Evolutionary conservation across 2,113 vertebrate genomes (phyloP).

Genomic region (Delphinus delphis): DNA sequence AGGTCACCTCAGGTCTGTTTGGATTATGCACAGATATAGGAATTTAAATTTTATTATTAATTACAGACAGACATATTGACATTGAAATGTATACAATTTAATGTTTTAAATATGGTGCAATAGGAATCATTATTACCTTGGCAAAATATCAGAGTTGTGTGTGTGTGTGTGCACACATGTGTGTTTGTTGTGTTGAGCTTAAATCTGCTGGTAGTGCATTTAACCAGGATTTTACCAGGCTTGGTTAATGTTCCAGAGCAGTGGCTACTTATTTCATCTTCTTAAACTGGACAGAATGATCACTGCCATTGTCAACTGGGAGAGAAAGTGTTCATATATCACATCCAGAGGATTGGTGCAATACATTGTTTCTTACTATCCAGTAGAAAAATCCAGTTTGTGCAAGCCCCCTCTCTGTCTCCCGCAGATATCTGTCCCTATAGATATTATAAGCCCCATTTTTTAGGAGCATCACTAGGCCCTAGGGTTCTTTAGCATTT

Average conservation of each 20-base stretch:
- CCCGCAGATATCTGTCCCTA: neutral
- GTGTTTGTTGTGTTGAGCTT: neutral
- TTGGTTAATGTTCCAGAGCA: neutral
- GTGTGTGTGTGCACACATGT: neutral
- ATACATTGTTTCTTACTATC: neutral
- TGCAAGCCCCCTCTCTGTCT: neutral
- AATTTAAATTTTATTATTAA: slow-evolving; percentile 29
- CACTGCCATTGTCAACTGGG: neutral
- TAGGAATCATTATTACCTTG: neutral
- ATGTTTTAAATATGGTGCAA: slow-evolving; percentile 8
- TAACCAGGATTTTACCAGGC: neutral
- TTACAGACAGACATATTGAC: neutral
- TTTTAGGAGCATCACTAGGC: neutral
- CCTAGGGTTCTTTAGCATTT: neutral
- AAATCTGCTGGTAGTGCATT: neutral
- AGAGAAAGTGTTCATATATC: neutral
- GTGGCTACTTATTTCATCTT: neutral
- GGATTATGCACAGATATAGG: neutral
- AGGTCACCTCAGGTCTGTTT: neutral
- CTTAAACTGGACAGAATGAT: neutral
- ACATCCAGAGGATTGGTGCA: neutral
- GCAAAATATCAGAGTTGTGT: neutral
- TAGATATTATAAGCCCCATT: neutral
- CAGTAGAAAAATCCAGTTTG: neutral
- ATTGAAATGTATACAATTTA: neutral